Evolutionary conservation across 2,888 invertebrate species (phyloP).

Genomic region (Sphinx pinastri): DNA sequence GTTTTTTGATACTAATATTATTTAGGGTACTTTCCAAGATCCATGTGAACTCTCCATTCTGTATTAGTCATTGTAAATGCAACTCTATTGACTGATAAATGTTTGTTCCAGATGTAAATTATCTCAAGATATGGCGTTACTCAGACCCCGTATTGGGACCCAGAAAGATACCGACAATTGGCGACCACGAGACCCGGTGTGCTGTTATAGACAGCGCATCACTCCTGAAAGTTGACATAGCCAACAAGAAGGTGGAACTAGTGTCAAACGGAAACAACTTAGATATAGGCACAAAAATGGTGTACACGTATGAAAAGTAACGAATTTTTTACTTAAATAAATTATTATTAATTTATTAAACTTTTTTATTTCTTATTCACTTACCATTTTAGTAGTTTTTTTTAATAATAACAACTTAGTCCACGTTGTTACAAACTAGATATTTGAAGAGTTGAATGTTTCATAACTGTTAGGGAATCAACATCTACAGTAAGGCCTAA

Average conservation of each 20-base stretch:
- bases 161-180: constrained; percentile 88
- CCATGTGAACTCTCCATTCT: too few species aligned
- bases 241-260: constrained; percentile 70
- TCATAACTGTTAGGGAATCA: too few species aligned
- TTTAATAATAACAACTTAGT: too few species aligned
- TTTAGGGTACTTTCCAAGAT: too few species aligned
- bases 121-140: constrained; percentile 90
- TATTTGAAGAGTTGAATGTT: too few species aligned
- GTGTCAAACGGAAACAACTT: constrained; percentile 69
- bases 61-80: too few species aligned
- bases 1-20: too few species aligned
- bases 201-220: constrained; percentile 71
- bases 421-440: too few species aligned
- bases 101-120: constrained; percentile 81
- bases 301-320: constrained; percentile 80
- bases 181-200: constrained; percentile 87
- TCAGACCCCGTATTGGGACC: constrained; percentile 90
- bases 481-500: too few species aligned
- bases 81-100: neutral
- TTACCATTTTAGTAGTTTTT: too few species aligned
- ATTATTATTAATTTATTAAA: constrained; percentile 38
- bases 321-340: constrained; percentile 40
- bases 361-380: constrained; percentile 35
- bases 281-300: constrained; percentile 79
- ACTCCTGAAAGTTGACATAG: constrained; percentile 80